Evolutionary conservation across 2,797 vertebrate genomes (phyloP), one percentile per base, ranked within the genome.

Genomic region (Allobates femoralis): DNA sequence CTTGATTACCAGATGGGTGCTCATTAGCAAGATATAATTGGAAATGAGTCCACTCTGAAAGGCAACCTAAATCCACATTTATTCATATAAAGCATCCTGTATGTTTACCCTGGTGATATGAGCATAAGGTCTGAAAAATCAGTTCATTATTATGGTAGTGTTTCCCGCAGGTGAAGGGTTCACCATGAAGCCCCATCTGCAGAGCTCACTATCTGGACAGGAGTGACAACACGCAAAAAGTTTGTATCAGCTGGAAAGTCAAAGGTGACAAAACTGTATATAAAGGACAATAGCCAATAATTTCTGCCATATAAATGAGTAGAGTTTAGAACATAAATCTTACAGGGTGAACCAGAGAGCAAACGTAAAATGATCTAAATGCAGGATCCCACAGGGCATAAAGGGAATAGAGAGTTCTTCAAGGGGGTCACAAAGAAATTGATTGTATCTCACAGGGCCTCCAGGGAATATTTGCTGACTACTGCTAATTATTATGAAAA

Each of bases 21-120:
- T 92, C 91, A 91, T 93, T 92, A 91, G 88, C 86, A 84, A 71
- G 88, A 41, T 60, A n/a, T 88, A 92, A 92, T 91, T 91, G 89
- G 90, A 90, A 88, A 86, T 88, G 89, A 87, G 88, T 83, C 60
- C 83, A 30, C 80, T n/a, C 85, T 88, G 83, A 34, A 89, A 91
- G 90, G 51, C 26, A 30, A 76, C 78, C 71, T 37, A 34, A 89
- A 83, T 81, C 89, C 83, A 55, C 89, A 60, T 64, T 3, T 46
- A 78, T 71, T 79, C 51, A 0, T 0, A 30, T 0, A 18, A 1
- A n/a, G 51, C 56, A 3, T 83, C 71, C 74, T 89, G 71, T 58
- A 18, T 1, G 75, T 89, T 15, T 86, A 18, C 34, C 30, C 64
- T 19, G 16, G 1, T 3, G 19, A 71, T 78, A 85, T 56, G 16